Base-by-base conservation (phyloP, 2,797 vertebrate species). In the Gymnoscopelus braueri region DNA sequence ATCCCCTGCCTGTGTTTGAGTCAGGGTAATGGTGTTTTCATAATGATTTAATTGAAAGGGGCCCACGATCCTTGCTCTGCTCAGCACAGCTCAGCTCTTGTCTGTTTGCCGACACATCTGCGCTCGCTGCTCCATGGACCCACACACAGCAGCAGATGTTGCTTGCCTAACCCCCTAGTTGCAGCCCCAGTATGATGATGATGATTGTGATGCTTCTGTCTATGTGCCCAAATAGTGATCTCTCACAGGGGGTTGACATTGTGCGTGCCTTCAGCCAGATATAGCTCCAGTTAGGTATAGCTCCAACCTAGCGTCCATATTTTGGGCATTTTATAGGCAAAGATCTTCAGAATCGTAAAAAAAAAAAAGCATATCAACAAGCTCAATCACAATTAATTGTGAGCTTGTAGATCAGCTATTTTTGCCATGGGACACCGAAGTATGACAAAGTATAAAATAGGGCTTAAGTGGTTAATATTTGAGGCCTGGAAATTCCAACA, bases 31-130 rank as follows among this genome's bases (percentile, higher is more conserved):
- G 56, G 32, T 79, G 78, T 84, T 86, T 86, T 84, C 62, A 63
- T 69, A 85, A 69, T 78, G 72, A 73, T 83, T 85, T 72, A 80
- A 71, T 79, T 76, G 65, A 71, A 82, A 70, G 63, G 14, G 60
- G n/a, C n/a, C 39, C 3, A 23, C 26, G 32, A 53, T 59, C 60
- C 39, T 49, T 63, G 50, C 53, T 32, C 48, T 67, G 52, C 54
- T 39, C 57, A 60, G 11, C 54, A 63, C 10, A 32, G 24, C 44
- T 44, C 23, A 32, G 26, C 60, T 26, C n/a, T 55, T n/a, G 50
- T 44, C 54, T 44, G 54, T 57, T 32, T 66, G 63, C 54, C 56
- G 49, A 60, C 39, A 47, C 5, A 54, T 68, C 64, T 57, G 57
- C 52, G 39, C 39, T 2, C 51, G 13, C 35, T 47, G 60, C 66